Base-by-base conservation (phyloP, 2,797 vertebrate genomes). In the Bradypodion ventrale region DNA sequence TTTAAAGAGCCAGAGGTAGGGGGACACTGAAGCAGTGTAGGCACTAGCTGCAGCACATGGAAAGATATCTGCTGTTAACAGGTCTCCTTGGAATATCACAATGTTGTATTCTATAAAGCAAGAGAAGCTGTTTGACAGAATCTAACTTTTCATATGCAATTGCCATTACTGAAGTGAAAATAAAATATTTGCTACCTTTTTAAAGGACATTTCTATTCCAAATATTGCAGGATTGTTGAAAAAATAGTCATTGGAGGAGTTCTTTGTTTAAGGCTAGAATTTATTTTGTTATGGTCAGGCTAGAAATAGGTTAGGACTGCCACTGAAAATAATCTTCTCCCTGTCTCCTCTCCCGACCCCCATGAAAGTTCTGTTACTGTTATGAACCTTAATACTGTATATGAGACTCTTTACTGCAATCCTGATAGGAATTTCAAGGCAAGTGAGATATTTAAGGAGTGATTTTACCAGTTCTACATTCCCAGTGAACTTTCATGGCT, bases 1-100 rank as follows among this genome's bases (percentile, higher is more conserved):
- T 73, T 87, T 80, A 77, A 84, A 84, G 78, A 73, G 65, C 59
- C 82, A 83, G 59, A 81, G 73, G n/a, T 23, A 80, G 35, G 83
- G 37, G 78, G 87, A 70, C 70, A 32, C 27, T 7, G 29, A 35
- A 40, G 5, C 63, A n/a, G 78, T 80, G 44, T 70, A 75, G 32
- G 73, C 59, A 21, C 44, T 78, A 52, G 52, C 32, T 46, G 75
- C 42, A 25, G 62, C 66, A 84, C 78, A 63, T 10, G 65, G 75
- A 85, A 89, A 62, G 78, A 32, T 80, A 70, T 70, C 13, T 42
- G 4, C 16, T 79, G 7, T 76, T 73, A 89, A 59, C 0, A 0
- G 1, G 3, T 85, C 72, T 88, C 80, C 42, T 84, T 29, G 46
- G 35, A 75, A 78, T 88, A 60, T 12, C 83, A 8, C 5, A 87